phyloP scores from a whole-genome alignment of 2,888 invertebrate species.

The Phlogophora meticulosa region DNA sequence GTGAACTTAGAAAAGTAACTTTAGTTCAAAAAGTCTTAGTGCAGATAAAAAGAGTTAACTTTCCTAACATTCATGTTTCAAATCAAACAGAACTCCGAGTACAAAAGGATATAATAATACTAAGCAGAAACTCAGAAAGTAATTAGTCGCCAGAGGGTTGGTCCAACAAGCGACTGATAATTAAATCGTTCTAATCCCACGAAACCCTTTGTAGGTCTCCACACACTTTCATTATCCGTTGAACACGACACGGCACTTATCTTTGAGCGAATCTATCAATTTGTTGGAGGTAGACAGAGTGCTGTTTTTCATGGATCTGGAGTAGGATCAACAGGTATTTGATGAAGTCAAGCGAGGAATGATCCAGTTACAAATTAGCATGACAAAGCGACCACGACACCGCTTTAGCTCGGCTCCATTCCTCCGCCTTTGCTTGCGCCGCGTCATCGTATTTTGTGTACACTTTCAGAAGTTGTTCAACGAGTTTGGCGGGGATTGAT shows the following conservation, averaged over 20 bases:
- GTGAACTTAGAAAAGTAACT: not conserved
- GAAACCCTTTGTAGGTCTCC: constrained; percentile 32
- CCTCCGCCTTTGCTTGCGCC: constrained; percentile 55
- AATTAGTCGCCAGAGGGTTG: constrained; percentile 39
- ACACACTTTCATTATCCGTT: constrained; percentile 12
- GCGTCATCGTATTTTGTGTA: constrained; percentile 60
- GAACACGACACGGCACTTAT: constrained; percentile 27
- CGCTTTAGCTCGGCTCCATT: constrained; percentile 58
- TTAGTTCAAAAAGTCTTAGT: not conserved
- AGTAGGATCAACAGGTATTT: constrained; percentile 72
- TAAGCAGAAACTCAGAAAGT: constrained; percentile 27
- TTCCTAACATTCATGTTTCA: not conserved
- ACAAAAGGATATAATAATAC: constrained; percentile 26
- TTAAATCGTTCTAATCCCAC: constrained; percentile 43
- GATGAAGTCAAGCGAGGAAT: constrained; percentile 65
- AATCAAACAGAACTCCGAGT: constrained; percentile 26
- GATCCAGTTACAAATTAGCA: constrained; percentile 77
- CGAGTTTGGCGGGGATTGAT: constrained; percentile 51
- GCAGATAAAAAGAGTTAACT: not conserved
- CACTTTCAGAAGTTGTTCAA: constrained; percentile 50
- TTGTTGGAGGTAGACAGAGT: constrained; percentile 28
- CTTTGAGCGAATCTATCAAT: constrained; percentile 47
- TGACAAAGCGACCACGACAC: constrained; percentile 72
- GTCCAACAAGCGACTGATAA: constrained; percentile 37
- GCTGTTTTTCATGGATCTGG: constrained; percentile 47